phyloP scores from a whole-genome alignment of 2,113 vertebrate species.

The Orycteropus afer region DNA sequence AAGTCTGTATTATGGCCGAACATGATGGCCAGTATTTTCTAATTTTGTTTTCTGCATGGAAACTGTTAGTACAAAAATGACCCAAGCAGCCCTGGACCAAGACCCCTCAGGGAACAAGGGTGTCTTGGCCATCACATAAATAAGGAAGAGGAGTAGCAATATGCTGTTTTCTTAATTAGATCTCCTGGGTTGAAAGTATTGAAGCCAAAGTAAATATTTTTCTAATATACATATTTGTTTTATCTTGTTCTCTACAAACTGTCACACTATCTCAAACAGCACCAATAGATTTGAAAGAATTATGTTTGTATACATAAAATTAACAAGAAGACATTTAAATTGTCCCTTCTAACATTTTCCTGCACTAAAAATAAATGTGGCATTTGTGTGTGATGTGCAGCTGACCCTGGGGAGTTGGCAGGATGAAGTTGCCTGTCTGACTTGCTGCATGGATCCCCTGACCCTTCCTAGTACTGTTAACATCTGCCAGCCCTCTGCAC shows the following conservation, averaged over 20 bases:
- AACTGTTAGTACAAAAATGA: not conserved
- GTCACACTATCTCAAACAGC: not conserved
- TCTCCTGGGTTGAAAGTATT: not conserved
- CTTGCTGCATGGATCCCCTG: not conserved
- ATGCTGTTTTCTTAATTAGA: conserved; percentile 3
- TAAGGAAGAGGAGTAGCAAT: not conserved
- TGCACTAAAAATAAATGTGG: not conserved
- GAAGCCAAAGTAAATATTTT: conserved; percentile 9
- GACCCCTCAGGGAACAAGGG: not conserved
- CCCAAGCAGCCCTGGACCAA: not conserved
- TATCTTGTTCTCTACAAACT: conserved; percentile 7
- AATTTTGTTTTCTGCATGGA: not conserved
- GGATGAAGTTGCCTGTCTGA: not conserved
- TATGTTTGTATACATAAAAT: conserved; percentile 5
- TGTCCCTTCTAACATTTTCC: not conserved
- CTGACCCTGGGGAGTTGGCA: not conserved
- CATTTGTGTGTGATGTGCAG: not conserved
- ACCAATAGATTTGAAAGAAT: conserved; percentile 2
- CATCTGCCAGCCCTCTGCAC: not conserved
- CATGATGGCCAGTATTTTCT: not conserved
- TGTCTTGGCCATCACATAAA: not conserved
- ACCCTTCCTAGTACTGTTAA: not conserved
- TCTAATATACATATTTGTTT: not conserved
- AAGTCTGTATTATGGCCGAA: not conserved
- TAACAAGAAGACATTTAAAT: not conserved